These are phyloP conservation scores for Lasius platythorax DNA, from an alignment of 2,888 invertebrate genomes.

Conservation along the genomic window DNA sequence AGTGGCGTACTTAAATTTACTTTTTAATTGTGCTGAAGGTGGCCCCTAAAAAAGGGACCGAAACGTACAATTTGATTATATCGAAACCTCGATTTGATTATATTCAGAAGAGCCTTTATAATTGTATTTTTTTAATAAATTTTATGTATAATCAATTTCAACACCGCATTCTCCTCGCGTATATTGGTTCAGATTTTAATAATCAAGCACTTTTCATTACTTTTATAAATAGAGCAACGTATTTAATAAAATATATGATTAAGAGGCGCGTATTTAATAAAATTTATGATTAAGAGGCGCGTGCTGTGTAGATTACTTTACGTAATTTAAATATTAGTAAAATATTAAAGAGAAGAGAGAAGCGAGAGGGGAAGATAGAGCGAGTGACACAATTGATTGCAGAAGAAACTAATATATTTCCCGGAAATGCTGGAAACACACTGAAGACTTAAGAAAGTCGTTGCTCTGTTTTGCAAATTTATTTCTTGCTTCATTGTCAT, in stretches of 20 bases:
- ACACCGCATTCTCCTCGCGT: neutral
- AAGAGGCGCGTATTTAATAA: neutral
- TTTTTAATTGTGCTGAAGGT: too few species aligned
- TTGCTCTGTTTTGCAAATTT: constrained; percentile 44
- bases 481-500: constrained; percentile 44
- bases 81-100: too few species aligned
- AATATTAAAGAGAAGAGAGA: neutral
- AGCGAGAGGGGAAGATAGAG: neutral
- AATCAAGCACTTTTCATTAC: neutral
- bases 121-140: neutral
- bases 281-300: neutral
- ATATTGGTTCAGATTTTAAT: neutral
- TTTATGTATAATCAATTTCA: neutral
- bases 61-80: too few species aligned
- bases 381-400: neutral
- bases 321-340: neutral
- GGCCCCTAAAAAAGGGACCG: too few species aligned
- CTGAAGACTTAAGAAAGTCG: constrained; percentile 28
- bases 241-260: neutral
- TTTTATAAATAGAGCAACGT: neutral
- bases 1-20: too few species aligned
- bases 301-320: neutral
- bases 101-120: too few species aligned
- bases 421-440: neutral
- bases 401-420: constrained; percentile 14